Evolutionary conservation across 2,113 vertebrate species (phyloP), one percentile per base, ranked within the genome.

Genomic region (Uria aalge): DNA sequence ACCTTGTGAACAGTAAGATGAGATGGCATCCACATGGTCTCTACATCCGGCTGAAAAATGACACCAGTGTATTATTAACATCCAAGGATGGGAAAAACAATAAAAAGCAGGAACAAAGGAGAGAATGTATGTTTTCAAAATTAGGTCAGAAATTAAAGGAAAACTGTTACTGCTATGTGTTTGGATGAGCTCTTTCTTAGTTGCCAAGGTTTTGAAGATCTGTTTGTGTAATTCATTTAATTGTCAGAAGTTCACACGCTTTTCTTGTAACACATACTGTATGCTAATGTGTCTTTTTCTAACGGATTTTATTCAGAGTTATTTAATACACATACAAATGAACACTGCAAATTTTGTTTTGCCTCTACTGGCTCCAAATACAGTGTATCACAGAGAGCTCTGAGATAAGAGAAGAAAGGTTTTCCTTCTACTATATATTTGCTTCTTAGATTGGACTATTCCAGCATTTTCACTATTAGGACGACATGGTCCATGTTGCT

Each of bases 1-100:
- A 88, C 56, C 85, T 84, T 88, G 83, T 93, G 91, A 95, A 83
- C 62, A 90, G 79, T 72, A 85, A 92, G 41, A 87, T 74, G 87
- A 92, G 91, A 92, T 81, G 53, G 38, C 86, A 96, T 71, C 62
- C 34, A 72, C 60, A 32, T 64, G 47, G 53, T 79, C 59, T 96
- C 91, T 52, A 89, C 38, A 85, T 60, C 45, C 50, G 79, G 34
- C 36, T 85, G 92, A 79, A 94, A 95, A 90, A 72, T 5, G 10
- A 53, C 32, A 67, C 34, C 32, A 69, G 38, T 53, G 40, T 67
- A 55, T 87, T 89, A 73, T 68, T 88, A 90, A 81, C 15, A 66
- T 30, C n/a, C 27, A 59, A 68, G 56, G 57, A 63, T 52, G 20
- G 38, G 40, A 57, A 90, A 95, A 78, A 9, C 52, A 80, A 88